phyloP scores from a whole-genome alignment of 37 sponge, comb jelly and placozoan genomes.

The Chondrosia reniformis region DNA sequence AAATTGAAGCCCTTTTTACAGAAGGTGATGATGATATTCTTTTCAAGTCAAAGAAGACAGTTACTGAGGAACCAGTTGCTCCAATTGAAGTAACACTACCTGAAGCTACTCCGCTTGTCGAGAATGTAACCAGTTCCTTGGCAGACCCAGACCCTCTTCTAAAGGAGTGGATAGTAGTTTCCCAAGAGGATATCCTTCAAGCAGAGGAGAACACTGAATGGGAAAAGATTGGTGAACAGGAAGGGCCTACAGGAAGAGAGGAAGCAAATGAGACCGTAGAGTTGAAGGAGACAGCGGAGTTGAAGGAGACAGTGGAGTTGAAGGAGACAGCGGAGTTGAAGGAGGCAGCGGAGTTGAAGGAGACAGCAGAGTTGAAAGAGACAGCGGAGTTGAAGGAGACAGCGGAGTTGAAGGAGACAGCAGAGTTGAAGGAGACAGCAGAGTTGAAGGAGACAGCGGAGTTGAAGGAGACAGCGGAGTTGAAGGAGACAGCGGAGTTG shows the following conservation, averaged over 20 bases:
- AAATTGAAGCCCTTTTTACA: conserved; percentile 10
- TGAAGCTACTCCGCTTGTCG: not conserved
- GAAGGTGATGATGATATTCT: conserved; percentile 7
- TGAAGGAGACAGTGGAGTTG: not conserved
- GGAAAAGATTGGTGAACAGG: not conserved
- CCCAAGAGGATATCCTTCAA: conserved; percentile 4
- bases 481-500: too few species aligned
- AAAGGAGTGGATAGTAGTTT: conserved; percentile 13
- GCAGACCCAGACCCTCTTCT: not conserved
- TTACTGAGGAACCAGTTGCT: not conserved
- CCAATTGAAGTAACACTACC: too few species aligned
- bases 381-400: too few species aligned
- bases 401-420: too few species aligned
- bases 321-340: not conserved
- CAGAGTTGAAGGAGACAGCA: too few species aligned
- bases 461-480: too few species aligned
- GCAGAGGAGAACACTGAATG: conserved; percentile 10
- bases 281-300: not conserved
- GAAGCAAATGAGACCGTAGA: not conserved
- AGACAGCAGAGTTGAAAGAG: conserved; percentile 14
- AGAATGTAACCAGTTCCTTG: not conserved
- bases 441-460: too few species aligned
- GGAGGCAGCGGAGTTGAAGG: conserved; percentile 10
- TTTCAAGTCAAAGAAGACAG: not conserved
- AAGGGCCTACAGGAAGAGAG: not conserved